Evolutionary conservation across 2,888 invertebrate species (phyloP), one percentile per base, ranked within the genome.

Genomic region (Dioctria rufipes): DNA sequence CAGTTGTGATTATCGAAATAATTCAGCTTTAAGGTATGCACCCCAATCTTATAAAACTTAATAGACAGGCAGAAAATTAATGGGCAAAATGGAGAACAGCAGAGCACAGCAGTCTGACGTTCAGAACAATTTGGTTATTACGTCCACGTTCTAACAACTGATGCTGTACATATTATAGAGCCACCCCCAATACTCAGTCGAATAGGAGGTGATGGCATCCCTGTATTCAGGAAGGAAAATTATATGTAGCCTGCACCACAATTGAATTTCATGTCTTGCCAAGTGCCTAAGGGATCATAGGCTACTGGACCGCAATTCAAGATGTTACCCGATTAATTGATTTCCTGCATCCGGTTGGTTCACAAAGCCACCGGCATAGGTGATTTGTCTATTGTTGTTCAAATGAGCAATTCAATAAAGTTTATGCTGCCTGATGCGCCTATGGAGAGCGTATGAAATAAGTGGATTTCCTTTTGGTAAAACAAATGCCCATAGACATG

Each of bases 251-350:
- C 75, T 61, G 25, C 25, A 13, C 61, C 63, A 40, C 63, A 77
- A 77, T 77, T 77, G 77, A 77, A 77, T 77, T 77, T 63, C 77
- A 49, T 77, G 77, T 63, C 77, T 49, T 77, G 63, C 39, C 61
- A 77, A 77, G 61, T 77, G 77, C 77, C 46, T 63, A n/a, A 11
- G 77, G 77, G 77, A 77, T 77, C 77, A 46, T 37, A 63, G 61
- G 37, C 63, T 63, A 37, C 63, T 6, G 49, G 61, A 39, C 77
- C 43, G 43, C 49, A 25, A 25, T 63, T 77, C 77, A 77, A 77
- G 77, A 77, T 77, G 63, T 77, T 77, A 49, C 77, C 49, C 63
- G 63, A 77, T 77, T 77, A 61, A 77, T 77, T 77, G 77, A 77
- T 77, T 77, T 77, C 49, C 61, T 63, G 61, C 49, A 49, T 46